These are phyloP conservation scores for Seriola quinqueradiata DNA, from an alignment of 2,113 vertebrate species.

Conservation along the genomic window DNA sequence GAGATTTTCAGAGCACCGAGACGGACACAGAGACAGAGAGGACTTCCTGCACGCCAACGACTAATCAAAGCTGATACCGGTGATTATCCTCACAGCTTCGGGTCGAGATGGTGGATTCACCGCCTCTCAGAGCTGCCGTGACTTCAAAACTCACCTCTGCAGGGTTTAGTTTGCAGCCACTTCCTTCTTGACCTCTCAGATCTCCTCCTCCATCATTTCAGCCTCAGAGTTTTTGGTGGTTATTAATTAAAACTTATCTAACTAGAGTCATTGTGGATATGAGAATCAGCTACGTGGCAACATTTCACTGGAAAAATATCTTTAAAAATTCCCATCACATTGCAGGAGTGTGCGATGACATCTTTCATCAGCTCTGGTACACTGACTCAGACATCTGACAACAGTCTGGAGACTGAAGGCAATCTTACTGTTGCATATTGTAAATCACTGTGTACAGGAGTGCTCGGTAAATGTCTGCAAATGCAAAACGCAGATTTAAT, in stretches of 20 bases:
- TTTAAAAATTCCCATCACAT: not conserved
- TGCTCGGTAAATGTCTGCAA: not conserved
- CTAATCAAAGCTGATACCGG: slow-evolving; percentile 45
- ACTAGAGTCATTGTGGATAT: not conserved
- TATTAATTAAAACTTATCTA: not conserved
- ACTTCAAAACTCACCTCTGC: slow-evolving; percentile 7
- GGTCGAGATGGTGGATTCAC: not conserved
- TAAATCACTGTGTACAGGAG: not conserved
- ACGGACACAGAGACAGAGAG: slow-evolving; percentile 5
- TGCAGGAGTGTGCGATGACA: not conserved
- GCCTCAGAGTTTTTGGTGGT: too few species aligned
- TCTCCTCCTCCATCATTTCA: too few species aligned
- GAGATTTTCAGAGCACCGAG: slow-evolving; percentile 13
- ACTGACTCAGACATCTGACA: too few species aligned
- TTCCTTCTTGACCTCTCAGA: slow-evolving; percentile 9
- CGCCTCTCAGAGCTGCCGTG: not conserved
- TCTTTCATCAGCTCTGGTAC: too few species aligned
- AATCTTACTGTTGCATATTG: too few species aligned
- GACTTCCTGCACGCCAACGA: slow-evolving; percentile 32
- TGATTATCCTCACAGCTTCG: slow-evolving; percentile 18
- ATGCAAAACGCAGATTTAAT: too few species aligned
- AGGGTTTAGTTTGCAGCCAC: slow-evolving; percentile 2
- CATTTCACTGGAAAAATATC: too few species aligned
- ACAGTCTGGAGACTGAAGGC: too few species aligned
- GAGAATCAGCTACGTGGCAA: too few species aligned